A percentile compares a stretch with the other conserved stretches of the same genome.
Evolutionary conservation across 2,888 invertebrate species (phyloP).

Genomic region (Ptilodon capucinus): DNA sequence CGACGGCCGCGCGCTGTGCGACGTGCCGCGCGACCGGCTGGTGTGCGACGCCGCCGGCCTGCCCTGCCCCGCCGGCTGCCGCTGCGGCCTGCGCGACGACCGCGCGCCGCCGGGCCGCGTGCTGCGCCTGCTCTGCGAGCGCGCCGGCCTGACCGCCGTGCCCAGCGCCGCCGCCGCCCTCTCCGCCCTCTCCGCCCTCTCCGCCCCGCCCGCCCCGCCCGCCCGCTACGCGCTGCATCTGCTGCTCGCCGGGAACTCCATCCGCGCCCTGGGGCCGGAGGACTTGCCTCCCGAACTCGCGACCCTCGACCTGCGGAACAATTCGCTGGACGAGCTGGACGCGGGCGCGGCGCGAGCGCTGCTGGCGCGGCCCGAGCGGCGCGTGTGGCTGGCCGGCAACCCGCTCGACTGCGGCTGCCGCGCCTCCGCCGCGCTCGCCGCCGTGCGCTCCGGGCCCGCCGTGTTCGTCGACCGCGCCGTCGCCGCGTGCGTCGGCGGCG

Average conservation of each 20-base stretch:
- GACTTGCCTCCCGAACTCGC: conserved; percentile 14
- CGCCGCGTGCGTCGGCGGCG: neutral
- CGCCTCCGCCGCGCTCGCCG: conserved; percentile 1
- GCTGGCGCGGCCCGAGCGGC: neutral
- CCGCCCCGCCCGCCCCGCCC: neutral
- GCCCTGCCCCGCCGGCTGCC: neutral
- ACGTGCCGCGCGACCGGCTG: neutral
- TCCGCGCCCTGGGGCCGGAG: conserved; percentile 5
- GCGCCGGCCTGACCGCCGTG: neutral
- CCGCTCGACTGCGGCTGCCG: conserved; percentile 14
- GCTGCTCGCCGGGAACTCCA: conserved; percentile 15
- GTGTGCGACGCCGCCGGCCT: neutral
- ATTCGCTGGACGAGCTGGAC: conserved; percentile 6
- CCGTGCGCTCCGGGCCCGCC: neutral
- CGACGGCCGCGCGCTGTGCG: neutral
- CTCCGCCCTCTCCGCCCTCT: neutral
- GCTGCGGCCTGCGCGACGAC: neutral
- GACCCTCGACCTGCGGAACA: conserved; percentile 18
- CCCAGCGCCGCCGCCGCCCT: neutral
- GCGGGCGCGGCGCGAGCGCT: conserved; percentile 1
- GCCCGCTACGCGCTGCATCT: conserved; percentile 11
- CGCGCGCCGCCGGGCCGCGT: neutral
- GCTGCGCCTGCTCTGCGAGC: neutral
- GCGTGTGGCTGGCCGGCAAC: conserved; percentile 10
- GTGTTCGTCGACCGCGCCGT: conserved; percentile 2